Evolutionary conservation across 2,888 invertebrate genomes (phyloP).

Genomic region (Parelbella ahira): DNA sequence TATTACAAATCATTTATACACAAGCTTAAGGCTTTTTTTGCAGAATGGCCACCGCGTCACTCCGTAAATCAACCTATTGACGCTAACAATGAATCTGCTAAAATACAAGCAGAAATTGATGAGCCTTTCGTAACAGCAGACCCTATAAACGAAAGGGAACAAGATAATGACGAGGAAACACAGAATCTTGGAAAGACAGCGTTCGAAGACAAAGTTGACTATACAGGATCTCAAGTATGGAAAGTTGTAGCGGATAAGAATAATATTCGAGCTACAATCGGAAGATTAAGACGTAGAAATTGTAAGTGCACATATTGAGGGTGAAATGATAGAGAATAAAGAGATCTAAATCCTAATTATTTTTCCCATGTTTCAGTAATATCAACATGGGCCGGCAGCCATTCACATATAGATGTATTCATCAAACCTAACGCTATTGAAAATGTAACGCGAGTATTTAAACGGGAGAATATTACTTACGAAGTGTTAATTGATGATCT

Average conservation of each 20-base stretch:
- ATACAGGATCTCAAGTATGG: slow-evolving; percentile 89
- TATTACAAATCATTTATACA: neutral
- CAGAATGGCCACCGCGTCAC: slow-evolving; percentile 60
- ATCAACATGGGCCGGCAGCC: slow-evolving; percentile 84
- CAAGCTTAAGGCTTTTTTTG: slow-evolving; percentile 24
- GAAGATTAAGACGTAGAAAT: slow-evolving; percentile 57
- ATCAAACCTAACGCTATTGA: slow-evolving; percentile 84
- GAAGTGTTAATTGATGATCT: slow-evolving; percentile 88
- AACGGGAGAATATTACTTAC: slow-evolving; percentile 82
- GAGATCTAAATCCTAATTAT: too few species aligned
- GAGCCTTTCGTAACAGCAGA: slow-evolving; percentile 29
- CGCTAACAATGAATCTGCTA: slow-evolving; percentile 32
- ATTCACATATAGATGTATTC: slow-evolving; percentile 84
- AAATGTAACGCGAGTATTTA: slow-evolving; percentile 82
- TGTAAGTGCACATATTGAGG: too few species aligned
- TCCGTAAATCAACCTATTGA: slow-evolving; percentile 59
- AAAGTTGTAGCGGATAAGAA: slow-evolving; percentile 80
- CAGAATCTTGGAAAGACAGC: slow-evolving; percentile 36
- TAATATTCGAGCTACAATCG: slow-evolving; percentile 56
- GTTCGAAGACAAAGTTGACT: slow-evolving; percentile 73
- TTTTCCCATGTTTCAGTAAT: slow-evolving; percentile 82
- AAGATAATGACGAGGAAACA: slow-evolving; percentile 22
- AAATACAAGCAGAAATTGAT: slow-evolving; percentile 31
- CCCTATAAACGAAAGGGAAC: slow-evolving; percentile 27
- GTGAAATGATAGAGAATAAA: too few species aligned